Conservation (phyloP, 2,113 vertebrate genomes). For the Polypterus bichir region DNA sequence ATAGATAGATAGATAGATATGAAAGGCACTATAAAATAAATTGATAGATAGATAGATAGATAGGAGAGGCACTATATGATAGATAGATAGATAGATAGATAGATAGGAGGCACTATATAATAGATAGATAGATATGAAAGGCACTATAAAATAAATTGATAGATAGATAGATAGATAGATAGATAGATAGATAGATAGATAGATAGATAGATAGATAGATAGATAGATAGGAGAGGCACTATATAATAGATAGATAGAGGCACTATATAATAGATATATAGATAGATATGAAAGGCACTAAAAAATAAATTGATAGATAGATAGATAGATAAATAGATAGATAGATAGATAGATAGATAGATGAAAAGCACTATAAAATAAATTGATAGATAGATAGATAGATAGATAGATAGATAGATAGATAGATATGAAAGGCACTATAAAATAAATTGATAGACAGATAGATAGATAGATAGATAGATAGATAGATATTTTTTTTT, state of each 20-base stretch:
- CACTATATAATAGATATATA: conserved; percentile 17
- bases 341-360: conserved; percentile 21
- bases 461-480: too few relatives aligned
- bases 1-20: too few relatives aligned
- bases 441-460: too few relatives aligned
- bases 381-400: conserved; percentile 6
- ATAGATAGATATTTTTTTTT: too few relatives aligned
- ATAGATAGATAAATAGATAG: conserved; percentile 1
- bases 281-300: conserved; percentile 18
- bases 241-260: conserved; percentile 2
- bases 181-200: conserved; percentile 17
- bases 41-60: too few relatives aligned
- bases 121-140: too few relatives aligned
- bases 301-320: conserved; percentile 13
- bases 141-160: neutral
- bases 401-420: conserved; percentile 1
- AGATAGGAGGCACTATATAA: too few relatives aligned
- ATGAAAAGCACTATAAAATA: conserved; percentile 19
- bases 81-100: too few relatives aligned
- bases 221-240: conserved; percentile 10
- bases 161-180: conserved; percentile 7
- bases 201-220: conserved; percentile 14
- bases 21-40: too few relatives aligned
- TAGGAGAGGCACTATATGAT: too few relatives aligned
- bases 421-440: too few relatives aligned